Base-by-base conservation (phyloP, 2,888 invertebrate species). In the Caenorhabditis becei region DNA sequence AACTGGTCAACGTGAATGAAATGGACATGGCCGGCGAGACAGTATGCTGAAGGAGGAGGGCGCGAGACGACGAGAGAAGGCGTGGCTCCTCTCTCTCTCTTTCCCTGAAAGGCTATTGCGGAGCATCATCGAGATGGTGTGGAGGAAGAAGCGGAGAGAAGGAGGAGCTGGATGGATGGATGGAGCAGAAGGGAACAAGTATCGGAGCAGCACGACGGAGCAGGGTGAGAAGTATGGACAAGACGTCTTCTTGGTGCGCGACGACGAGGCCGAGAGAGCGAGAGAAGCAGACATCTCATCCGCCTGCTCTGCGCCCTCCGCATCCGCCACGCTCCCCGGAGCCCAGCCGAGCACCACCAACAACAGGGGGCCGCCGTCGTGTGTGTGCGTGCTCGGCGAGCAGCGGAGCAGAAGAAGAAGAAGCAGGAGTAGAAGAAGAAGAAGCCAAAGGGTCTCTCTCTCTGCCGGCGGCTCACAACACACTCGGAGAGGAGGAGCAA, bases 1-100 rank as follows among this genome's bases (percentile, higher is more conserved):
- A 66, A 75, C 66, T 66, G 75, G 75, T 75, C 75, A 75, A 66
- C 53, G 58, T 65, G 65, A 49, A 62, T 62, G 66, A 72, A 62
- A 47, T 72, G 63, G 54, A 62, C 71, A 26, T 8, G 14, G 41
- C 41, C 5, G 41, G 14, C 14, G 54, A 56, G 47, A 66, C 24
- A 74, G 65, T 20, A 24, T n/a, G 18, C 14, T 5, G 18, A 8
- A 26, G 41, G 47, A 20, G 35, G 62, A 69, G 69, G 54, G 69
- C 32, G 20, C 49, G 26, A 56, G 44, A 41, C 32, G 26, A 56
- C 51, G 28, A 14, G 62, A 41, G 59, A 74, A 70, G 69, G 63
- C 77, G 70, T 77, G 77, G 67, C 77, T 69, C 69, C 61, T 56
- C 32, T 49, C 51, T 71, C 62, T 62, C 53, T 28, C 23, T 44